Evolutionary conservation across 2,113 vertebrate species (phyloP).

Genomic region (Catharus fuscescens): DNA sequence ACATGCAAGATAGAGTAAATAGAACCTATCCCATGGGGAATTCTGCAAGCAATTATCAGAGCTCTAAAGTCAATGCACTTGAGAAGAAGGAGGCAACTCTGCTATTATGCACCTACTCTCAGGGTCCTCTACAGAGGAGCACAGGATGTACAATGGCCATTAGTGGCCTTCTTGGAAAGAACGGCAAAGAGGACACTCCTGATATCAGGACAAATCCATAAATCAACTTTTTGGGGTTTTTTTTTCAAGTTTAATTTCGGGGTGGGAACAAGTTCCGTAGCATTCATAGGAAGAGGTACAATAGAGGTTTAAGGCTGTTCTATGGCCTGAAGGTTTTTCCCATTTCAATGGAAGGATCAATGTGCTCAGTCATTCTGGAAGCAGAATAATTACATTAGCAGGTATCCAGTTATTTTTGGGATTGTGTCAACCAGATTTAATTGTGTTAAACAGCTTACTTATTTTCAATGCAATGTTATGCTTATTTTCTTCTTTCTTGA

Average conservation of each 20-base stretch:
- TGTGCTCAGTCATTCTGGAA: not conserved
- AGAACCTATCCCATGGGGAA: not conserved
- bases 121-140: not conserved
- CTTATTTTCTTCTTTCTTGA: not conserved
- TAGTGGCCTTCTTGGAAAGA: not conserved
- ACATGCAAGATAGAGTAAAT: not conserved
- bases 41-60: not conserved
- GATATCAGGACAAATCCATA: not conserved
- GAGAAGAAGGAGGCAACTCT: not conserved
- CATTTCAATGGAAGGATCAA: not conserved
- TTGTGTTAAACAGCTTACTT: not conserved
- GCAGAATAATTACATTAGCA: not conserved
- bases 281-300: fast-evolving
- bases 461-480: not conserved
- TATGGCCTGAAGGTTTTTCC: not conserved
- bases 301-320: not conserved
- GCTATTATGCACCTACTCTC: not conserved
- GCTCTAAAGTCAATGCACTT: not conserved
- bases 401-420: not conserved
- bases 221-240: not conserved
- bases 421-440: not conserved
- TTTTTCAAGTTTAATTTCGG: not conserved
- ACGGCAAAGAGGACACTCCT: not conserved
- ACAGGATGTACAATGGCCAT: not conserved
- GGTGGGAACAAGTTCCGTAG: not conserved